phyloP scores from a whole-genome alignment of 2,888 invertebrate species.

The Synergus laeviventris region DNA sequence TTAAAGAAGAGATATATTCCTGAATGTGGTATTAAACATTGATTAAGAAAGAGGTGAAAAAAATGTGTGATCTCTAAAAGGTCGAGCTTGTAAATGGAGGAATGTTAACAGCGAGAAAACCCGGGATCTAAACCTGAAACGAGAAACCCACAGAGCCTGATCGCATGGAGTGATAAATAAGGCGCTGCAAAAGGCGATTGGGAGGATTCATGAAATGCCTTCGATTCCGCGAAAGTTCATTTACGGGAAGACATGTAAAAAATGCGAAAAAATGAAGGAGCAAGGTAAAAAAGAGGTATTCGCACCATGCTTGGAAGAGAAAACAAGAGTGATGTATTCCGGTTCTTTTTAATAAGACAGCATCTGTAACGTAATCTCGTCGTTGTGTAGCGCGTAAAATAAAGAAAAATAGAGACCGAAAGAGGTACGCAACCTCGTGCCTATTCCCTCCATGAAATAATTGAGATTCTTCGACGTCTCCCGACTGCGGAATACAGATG shows the following conservation, averaged over 20 bases:
- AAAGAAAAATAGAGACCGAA: constrained; percentile 6
- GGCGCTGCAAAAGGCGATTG: constrained; percentile 27
- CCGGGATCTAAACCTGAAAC: neutral
- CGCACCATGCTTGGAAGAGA: constrained; percentile 27
- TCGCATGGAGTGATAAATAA: constrained; percentile 23
- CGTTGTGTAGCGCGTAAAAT: neutral
- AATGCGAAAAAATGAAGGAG: neutral
- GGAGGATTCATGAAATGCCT: constrained; percentile 36
- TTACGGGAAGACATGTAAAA: constrained; percentile 26
- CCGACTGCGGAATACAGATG: constrained; percentile 22
- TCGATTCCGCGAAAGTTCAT: constrained; percentile 36
- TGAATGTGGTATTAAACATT: neutral
- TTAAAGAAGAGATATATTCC: neutral
- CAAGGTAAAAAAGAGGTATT: constrained; percentile 6
- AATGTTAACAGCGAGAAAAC: constrained; percentile 34
- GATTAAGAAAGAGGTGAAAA: neutral
- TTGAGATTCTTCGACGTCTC: constrained; percentile 38
- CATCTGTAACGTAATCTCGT: constrained; percentile 38
- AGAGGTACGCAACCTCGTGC: constrained; percentile 19
- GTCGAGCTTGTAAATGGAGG: neutral
- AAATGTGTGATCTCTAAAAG: constrained; percentile 1
- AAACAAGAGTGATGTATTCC: constrained; percentile 39
- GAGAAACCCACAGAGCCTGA: neutral
- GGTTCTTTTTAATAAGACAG: constrained; percentile 39
- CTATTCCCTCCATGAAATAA: constrained; percentile 34